These are phyloP conservation scores for Dioctria rufipes DNA, from an alignment of 2,888 invertebrate species.

Conservation along the genomic window DNA sequence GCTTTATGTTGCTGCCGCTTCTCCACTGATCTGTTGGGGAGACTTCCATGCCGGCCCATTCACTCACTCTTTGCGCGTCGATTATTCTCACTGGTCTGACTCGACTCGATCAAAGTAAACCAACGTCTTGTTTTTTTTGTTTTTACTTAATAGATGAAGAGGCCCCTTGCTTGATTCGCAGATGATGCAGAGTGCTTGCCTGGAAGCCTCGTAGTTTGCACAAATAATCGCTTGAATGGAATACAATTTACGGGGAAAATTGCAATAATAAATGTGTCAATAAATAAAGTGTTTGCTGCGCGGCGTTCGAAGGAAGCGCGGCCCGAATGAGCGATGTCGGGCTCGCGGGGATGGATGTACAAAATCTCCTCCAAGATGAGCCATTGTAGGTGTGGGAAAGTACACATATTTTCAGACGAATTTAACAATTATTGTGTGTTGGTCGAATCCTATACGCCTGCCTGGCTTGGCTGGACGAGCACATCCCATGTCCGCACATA, in stretches of 20 bases:
- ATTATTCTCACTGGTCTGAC: background rate
- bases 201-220: constrained; percentile 26
- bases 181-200: background rate
- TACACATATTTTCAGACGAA: constrained; percentile 12
- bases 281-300: constrained; percentile 49
- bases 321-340: constrained; percentile 35
- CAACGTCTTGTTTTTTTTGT: background rate
- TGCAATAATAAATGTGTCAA: constrained; percentile 55
- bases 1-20: background rate
- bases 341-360: background rate
- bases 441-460: background rate
- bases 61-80: background rate
- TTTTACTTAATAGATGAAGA: background rate
- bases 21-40: too few species aligned
- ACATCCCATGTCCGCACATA: constrained; percentile 8
- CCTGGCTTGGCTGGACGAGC: background rate
- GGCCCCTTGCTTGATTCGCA: constrained; percentile 4
- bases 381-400: constrained; percentile 46
- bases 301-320: background rate
- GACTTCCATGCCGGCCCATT: background rate
- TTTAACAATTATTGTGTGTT: constrained; percentile 22
- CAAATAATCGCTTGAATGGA: constrained; percentile 50
- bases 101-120: constrained; percentile 16
- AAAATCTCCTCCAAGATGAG: constrained; percentile 10
- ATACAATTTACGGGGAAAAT: constrained; percentile 54